Conservation (phyloP, 1,140 invertebrate genomes). For the Whitmania pigra region DNA sequence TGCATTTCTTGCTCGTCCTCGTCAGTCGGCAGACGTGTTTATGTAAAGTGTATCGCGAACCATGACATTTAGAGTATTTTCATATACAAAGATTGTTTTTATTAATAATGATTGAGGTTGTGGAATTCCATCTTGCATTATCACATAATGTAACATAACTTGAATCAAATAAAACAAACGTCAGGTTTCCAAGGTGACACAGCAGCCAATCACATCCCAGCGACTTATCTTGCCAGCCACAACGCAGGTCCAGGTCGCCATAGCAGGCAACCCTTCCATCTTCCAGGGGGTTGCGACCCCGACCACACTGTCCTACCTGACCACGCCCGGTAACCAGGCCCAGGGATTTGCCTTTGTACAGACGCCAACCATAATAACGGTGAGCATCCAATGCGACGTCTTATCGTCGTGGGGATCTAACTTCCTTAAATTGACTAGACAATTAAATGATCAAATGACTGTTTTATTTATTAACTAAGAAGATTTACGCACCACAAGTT, state of each 20-base stretch:
- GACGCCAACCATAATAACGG: conserved; percentile 49
- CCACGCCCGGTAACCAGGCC: conserved; percentile 26
- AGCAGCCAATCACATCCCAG: conserved; percentile 28
- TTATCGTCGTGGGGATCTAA: background rate
- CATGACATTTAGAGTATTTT: too few relatives aligned
- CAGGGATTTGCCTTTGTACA: conserved; percentile 50
- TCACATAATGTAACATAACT: too few relatives aligned
- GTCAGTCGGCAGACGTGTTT: too few relatives aligned
- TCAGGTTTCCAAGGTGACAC: conserved; percentile 14
- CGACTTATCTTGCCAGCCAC: conserved; percentile 36
- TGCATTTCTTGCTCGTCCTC: conserved; percentile 25
- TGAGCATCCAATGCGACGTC: conserved; percentile 27
- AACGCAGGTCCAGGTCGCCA: conserved; percentile 28
- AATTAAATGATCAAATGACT: too few relatives aligned
- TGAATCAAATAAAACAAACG: too few relatives aligned
- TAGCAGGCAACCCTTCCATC: conserved; percentile 35
- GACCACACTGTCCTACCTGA: conserved; percentile 44
- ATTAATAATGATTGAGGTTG: too few relatives aligned
- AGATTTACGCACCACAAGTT: too few relatives aligned
- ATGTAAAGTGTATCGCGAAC: too few relatives aligned
- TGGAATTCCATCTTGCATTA: too few relatives aligned
- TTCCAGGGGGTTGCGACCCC: conserved; percentile 43
- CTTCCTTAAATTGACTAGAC: background rate
- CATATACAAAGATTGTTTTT: too few relatives aligned
- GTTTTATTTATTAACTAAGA: too few relatives aligned